phyloP scores from a whole-genome alignment of 1,140 invertebrate genomes.

The Sogatella furcifera region DNA sequence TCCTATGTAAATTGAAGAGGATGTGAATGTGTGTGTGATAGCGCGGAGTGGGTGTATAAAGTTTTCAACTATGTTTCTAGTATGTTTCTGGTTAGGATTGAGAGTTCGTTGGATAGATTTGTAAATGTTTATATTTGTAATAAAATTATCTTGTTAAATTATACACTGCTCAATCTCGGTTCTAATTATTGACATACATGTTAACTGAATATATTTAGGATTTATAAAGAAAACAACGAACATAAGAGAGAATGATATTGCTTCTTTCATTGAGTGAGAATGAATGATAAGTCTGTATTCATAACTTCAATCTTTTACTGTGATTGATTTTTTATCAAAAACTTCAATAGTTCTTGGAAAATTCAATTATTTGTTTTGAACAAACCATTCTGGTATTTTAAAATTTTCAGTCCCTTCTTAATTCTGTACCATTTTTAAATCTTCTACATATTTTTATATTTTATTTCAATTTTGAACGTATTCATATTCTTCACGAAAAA shows the following conservation, averaged over 20 bases:
- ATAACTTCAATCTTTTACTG: too few relatives aligned
- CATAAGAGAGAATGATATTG: neutral
- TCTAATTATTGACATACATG: constrained; percentile 19
- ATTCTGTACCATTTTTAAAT: too few relatives aligned
- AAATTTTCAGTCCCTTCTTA: too few relatives aligned
- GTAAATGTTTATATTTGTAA: constrained; percentile 10
- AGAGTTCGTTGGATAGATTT: constrained; percentile 8
- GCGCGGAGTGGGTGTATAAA: neutral
- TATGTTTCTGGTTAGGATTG: constrained; percentile 21
- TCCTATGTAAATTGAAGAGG: neutral
- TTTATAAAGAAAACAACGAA: constrained; percentile 2
- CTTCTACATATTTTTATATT: too few relatives aligned
- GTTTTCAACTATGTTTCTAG: constrained; percentile 3
- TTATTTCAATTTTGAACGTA: too few relatives aligned
- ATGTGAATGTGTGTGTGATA: neutral
- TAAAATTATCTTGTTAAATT: neutral
- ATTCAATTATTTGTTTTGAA: too few relatives aligned
- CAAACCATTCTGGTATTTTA: too few relatives aligned
- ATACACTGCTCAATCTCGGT: constrained; percentile 4
- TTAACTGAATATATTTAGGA: neutral
- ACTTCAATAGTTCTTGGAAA: too few relatives aligned
- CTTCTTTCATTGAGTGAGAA: too few relatives aligned
- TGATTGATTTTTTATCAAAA: too few relatives aligned
- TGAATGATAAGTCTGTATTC: too few relatives aligned
- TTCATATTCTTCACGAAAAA: too few relatives aligned